Percentiles rank a stretch among this genome's conserved stretches.
phyloP scores from a whole-genome alignment of 2,113 vertebrate species.

The Vireo altiloquus region DNA sequence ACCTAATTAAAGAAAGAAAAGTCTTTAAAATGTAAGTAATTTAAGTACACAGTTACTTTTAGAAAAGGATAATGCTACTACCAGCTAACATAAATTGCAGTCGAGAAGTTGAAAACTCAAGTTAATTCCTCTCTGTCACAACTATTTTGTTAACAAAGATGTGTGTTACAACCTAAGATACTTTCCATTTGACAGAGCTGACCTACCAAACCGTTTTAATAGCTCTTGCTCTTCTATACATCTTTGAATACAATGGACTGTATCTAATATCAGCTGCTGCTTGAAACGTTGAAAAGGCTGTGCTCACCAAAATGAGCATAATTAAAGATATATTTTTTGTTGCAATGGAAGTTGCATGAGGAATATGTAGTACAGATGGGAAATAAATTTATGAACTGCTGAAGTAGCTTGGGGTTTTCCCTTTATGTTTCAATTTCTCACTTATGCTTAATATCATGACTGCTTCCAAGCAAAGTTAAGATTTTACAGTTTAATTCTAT shows the following conservation, averaged over 20 bases:
- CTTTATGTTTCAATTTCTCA: background rate
- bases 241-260: background rate
- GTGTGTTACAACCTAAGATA: background rate
- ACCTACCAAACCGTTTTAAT: background rate
- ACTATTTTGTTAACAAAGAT: background rate
- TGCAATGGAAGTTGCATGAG: background rate
- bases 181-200: background rate
- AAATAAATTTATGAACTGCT: background rate
- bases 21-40: background rate
- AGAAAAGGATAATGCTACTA: background rate
- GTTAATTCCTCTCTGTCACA: background rate
- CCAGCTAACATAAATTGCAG: background rate
- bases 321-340: background rate
- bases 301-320: background rate
- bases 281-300: background rate
- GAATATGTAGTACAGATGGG: background rate
- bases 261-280: background rate
- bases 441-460: background rate
- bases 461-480: background rate
- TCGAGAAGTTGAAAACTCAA: background rate
- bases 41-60: background rate
- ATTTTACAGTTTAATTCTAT: background rate
- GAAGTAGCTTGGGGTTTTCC: background rate
- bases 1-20: background rate
- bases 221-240: background rate